Percentiles rank a stretch among this genome's conserved stretches.
These are phyloP conservation scores for Lutraria rhynchaena DNA, from an alignment of 1,140 invertebrate genomes.

Conservation along the genomic window DNA sequence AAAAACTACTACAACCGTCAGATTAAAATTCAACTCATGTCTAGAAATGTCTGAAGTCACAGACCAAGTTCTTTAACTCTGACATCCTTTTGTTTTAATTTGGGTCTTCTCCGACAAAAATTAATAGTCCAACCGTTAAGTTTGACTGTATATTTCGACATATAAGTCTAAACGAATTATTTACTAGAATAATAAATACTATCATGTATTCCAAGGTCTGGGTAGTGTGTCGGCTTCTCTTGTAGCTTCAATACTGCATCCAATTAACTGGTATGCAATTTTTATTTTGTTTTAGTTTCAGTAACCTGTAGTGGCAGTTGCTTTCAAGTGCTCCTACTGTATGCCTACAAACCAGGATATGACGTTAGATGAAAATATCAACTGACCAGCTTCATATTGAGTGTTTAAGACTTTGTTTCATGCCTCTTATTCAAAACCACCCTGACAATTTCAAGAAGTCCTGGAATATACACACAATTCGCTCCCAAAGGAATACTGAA, in stretches of 20 bases:
- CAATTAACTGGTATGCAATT: not conserved
- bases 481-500: slow-evolving; percentile 21
- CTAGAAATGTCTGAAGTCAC: too few relatives aligned
- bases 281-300: not conserved
- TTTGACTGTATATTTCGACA: too few relatives aligned
- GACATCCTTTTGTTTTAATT: too few relatives aligned
- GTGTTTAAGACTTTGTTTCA: too few relatives aligned
- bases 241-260: too few relatives aligned
- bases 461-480: slow-evolving; percentile 31
- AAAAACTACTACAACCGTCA: too few relatives aligned
- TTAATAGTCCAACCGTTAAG: slow-evolving; percentile 2
- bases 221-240: not conserved
- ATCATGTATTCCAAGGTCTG: not conserved
- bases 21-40: too few relatives aligned
- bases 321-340: not conserved
- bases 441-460: slow-evolving; percentile 4
- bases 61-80: too few relatives aligned
- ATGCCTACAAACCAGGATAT: not conserved
- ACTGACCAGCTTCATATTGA: too few relatives aligned
- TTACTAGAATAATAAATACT: not conserved
- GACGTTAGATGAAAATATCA: not conserved
- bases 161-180: slow-evolving; percentile 2
- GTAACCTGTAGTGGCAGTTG: not conserved
- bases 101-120: not conserved
- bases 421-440: too few relatives aligned